Evolutionary conservation across 2,888 invertebrate species (phyloP).

Genomic region (Suillia variegata): DNA sequence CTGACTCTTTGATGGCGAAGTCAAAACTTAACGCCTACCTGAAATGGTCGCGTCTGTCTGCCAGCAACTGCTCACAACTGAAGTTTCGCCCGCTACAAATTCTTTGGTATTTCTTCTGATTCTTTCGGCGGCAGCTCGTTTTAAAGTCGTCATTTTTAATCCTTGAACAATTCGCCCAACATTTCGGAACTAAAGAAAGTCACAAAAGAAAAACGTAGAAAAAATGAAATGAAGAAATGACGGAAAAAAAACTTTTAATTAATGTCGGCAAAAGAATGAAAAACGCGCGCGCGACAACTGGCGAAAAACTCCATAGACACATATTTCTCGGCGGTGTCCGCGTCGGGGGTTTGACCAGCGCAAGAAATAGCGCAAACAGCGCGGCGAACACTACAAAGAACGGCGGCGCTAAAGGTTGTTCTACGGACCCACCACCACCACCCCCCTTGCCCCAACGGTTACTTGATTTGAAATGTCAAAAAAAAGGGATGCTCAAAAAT

Average conservation of each 20-base stretch:
- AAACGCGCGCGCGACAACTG: neutral
- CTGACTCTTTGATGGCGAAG: neutral
- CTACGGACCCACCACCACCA: too few relatives aligned
- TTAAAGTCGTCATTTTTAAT: neutral
- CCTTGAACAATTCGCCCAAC: neutral
- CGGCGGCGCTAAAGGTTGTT: neutral
- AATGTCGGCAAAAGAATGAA: neutral
- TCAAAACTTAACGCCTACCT: neutral
- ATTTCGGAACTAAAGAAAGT: too few relatives aligned
- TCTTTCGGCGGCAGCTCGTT: too few relatives aligned
- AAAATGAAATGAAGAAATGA: too few relatives aligned
- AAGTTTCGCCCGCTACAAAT: too few relatives aligned
- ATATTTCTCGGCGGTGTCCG: too few relatives aligned
- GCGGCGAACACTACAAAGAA: neutral
- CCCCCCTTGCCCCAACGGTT: too few relatives aligned
- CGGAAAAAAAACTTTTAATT: neutral
- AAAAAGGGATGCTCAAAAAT: conserved; percentile 15
- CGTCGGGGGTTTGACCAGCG: conserved; percentile 27
- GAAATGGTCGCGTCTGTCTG: too few relatives aligned
- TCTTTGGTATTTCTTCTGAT: too few relatives aligned
- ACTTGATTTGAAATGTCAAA: neutral
- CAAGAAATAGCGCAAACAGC: neutral
- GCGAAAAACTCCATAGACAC: neutral
- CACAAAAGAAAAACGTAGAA: too few relatives aligned
- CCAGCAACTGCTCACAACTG: too few relatives aligned